Conservation (phyloP, 2,888 invertebrate genomes). For the Cybosia mesomella region DNA sequence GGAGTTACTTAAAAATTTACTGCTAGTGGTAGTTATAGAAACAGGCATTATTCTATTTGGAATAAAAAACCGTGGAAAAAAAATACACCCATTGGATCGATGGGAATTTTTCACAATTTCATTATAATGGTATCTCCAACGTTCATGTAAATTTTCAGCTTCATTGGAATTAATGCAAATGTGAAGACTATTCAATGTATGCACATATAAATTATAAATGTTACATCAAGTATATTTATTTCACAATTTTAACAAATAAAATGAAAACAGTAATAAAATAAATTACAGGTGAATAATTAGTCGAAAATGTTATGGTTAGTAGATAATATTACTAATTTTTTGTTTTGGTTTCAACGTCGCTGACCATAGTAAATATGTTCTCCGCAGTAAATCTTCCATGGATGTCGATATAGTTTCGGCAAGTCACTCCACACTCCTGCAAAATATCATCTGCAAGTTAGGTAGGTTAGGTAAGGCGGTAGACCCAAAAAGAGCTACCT, state of each 20-base stretch:
- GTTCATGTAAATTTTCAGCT: no score
- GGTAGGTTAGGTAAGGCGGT: no score
- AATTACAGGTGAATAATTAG: neutral
- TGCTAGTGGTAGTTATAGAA: neutral
- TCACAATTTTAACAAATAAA: slow-evolving; percentile 1
- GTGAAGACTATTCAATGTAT: no score
- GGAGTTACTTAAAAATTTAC: no score
- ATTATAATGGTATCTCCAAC: no score
- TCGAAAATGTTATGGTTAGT: neutral
- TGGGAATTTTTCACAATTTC: no score
- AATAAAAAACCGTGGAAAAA: no score
- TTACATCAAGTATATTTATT: neutral
- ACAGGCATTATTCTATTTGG: neutral
- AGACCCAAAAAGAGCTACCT: no score
- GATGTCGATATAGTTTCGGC: slow-evolving; percentile 74
- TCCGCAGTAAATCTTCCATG: slow-evolving; percentile 79
- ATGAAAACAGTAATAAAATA: neutral
- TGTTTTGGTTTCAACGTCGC: slow-evolving; percentile 76
- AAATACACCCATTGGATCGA: no score
- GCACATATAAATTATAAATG: neutral
- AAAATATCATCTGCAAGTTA: slow-evolving; percentile 23
- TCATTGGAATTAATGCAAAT: no score
- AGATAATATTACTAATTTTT: slow-evolving; percentile 54
- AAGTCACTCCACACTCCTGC: slow-evolving; percentile 85
- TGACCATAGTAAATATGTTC: slow-evolving; percentile 77